Evolutionary conservation across 1,140 invertebrate genomes (phyloP).

Genomic region (Monochamus saltuarius): DNA sequence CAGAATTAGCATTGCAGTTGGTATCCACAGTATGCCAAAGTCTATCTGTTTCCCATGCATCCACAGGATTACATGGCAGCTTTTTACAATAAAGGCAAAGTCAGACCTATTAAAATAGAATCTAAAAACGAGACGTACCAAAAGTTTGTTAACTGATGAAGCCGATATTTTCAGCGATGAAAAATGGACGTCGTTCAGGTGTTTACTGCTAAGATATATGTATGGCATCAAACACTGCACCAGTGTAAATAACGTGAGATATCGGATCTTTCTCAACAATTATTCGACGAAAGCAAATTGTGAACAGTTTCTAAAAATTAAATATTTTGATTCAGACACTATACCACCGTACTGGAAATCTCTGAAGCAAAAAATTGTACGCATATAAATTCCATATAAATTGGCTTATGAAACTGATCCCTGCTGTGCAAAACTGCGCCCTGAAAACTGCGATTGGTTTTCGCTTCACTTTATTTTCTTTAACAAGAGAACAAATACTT

Average conservation of each 20-base stretch:
- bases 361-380: too few species aligned
- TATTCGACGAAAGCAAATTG: conserved; percentile 12
- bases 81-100: conserved; percentile 16
- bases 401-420: too few species aligned
- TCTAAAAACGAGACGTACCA: conserved; percentile 16
- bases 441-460: too few species aligned
- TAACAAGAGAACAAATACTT: too few species aligned
- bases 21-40: conserved; percentile 15
- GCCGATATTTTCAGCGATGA: conserved; percentile 17
- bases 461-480: too few species aligned
- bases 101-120: conserved; percentile 4
- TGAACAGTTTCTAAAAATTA: conserved; percentile 14
- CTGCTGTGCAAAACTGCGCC: too few species aligned
- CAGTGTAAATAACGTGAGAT: conserved; percentile 13
- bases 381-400: too few species aligned
- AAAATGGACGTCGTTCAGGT: conserved; percentile 6
- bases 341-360: too few species aligned
- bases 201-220: too few species aligned
- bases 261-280: conserved; percentile 12
- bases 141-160: conserved; percentile 12
- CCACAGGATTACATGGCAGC: conserved; percentile 17
- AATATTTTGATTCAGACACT: too few species aligned
- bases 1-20: conserved; percentile 10
- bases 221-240: conserved; percentile 17
- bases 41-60: conserved; percentile 14